Base-by-base conservation (phyloP, 2,888 invertebrate genomes). In the Aphidius colemani region DNA sequence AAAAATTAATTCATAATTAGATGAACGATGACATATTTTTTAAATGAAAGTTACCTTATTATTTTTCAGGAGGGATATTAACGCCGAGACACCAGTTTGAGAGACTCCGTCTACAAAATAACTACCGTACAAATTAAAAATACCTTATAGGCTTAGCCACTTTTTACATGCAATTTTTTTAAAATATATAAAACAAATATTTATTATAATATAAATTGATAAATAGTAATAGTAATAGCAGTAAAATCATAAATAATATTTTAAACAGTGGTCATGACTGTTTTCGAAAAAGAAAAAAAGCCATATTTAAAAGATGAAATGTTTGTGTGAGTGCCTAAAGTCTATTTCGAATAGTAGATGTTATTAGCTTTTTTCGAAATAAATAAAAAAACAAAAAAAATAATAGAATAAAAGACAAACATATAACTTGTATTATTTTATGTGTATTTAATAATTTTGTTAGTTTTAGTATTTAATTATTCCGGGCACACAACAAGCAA, bases 1-100 rank as follows among this genome's bases (percentile, higher is more conserved):
- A 43, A 56, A 44, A 44, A 56, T 9, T 7, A 13, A n/a, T 40
- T 10, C 1, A 10, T 11, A 3, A 50, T 11, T 4, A 44, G 7
- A 61, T 13, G 41, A 18, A 60, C 11, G 43, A 64, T 63, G 50
- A 66, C 66, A 61, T 63, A 53, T 53, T 61, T 67, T 59, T 50
- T 10, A 7, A 59, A 67, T 68, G 61, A 70, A 62, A 65, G 53
- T 53, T 49, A 48, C 8, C 66, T 62, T 18, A 30, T 70, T 44
- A 18, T 69, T 67, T 81, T 81, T 61, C 75, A 83, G 83, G 81
- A 83, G 80, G 79, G 83, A 82, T 79, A 82, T 76, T 78, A 83
- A 83, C 68, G 83, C 82, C 71, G 83, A 83, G 77, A 83, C 83
- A 72, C 82, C 83, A 67, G 83, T 83, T 67, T 83, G 78, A 82